Evolutionary conservation across 2,113 vertebrate species (phyloP), one percentile per base, ranked within the genome.

Genomic region (Paramisgurnus dabryanus): DNA sequence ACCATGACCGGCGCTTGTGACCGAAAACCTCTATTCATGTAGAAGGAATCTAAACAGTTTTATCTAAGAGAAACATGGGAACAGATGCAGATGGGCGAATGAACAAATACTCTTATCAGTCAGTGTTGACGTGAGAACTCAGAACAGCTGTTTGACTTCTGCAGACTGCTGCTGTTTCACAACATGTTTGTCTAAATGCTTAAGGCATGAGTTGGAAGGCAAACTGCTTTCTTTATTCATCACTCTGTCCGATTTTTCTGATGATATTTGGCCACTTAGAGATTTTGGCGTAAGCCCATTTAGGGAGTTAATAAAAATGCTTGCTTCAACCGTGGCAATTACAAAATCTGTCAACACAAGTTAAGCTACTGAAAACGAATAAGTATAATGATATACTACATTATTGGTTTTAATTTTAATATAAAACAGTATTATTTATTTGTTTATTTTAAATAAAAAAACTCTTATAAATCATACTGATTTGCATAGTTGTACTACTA

Each of bases 11-110:
- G 68, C 73, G 76, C 61, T 75, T 77, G 84, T 85, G 76, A 7
- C 63, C 65, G 53, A 80, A 11, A 13, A 66, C 75, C 83, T 83
- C 79, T 78, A 85, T 87, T 84, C 83, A 71, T 79, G 70, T 82
- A 15, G 10, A 49, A 45, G 55, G 55, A 22, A 17, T 12, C 12
- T 11, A 55, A 58, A 58, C 34, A 34, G 68, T 22, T 45, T 34
- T 53, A 68, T 64, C 40, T 5, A 41, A 39, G 74, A 82, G 61
- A 82, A 22, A 70, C n/a, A 45, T 61, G 74, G 49, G 76, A 82
- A 74, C 9, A 15, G 15, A 55, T 39, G 11, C 53, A 61, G 40
- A 64, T n/a, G 18, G 39, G 18, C 55, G 22, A 64, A 34, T 34
- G 27, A 74, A 39, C 22, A 57, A 34, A 67, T 50, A 63, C 76